Evolutionary conservation across 2,113 vertebrate species (phyloP).

Genomic region (Delphinus delphis): DNA sequence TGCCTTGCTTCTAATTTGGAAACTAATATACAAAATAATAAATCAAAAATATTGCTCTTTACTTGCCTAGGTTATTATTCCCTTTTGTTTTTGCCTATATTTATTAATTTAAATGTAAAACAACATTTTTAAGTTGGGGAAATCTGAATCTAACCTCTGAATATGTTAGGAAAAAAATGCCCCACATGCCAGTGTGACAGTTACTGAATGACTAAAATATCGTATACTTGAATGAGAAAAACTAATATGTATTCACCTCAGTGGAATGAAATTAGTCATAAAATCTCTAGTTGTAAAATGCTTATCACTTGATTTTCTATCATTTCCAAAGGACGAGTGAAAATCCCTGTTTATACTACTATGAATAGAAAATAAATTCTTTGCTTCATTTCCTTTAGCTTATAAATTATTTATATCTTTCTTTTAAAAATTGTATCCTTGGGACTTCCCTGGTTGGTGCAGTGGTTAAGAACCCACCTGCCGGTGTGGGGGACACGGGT

Average conservation of each 20-base stretch:
- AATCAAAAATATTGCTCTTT: background rate
- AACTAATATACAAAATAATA: background rate
- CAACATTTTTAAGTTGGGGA: background rate
- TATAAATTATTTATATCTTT: background rate
- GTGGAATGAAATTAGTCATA: background rate
- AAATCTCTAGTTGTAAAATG: background rate
- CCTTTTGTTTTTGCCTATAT: background rate
- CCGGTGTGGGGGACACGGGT: too few species aligned
- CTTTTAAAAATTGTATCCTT: background rate
- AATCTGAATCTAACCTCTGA: background rate
- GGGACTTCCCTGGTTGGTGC: too few species aligned
- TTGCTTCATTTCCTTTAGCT: slow-evolving; percentile 13
- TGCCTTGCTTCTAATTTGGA: background rate
- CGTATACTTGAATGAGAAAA: background rate
- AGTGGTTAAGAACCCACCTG: too few species aligned
- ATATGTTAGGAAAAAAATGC: background rate
- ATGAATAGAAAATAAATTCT: background rate
- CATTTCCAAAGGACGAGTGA: background rate
- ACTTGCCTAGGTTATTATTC: background rate
- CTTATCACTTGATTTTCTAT: background rate
- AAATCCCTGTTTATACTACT: background rate
- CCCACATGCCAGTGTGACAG: background rate
- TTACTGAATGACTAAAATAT: background rate
- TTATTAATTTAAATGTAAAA: background rate
- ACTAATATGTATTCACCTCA: background rate